A percentile compares a stretch with the other conserved stretches of the same genome.
Evolutionary conservation across 2,888 invertebrate species (phyloP).

Genomic region (Leptothorax acervorum): DNA sequence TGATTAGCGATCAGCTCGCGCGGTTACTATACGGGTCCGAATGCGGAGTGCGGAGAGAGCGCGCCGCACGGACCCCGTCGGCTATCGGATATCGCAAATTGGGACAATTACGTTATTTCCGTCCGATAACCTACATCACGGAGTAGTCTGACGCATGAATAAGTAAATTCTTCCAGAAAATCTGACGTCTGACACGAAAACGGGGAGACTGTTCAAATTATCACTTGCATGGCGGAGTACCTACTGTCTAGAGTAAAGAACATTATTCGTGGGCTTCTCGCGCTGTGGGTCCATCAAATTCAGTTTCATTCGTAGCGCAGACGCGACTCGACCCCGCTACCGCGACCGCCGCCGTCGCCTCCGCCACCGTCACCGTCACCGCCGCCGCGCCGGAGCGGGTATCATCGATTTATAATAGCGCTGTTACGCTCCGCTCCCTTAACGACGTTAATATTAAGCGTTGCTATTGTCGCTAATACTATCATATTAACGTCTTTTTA

Average conservation of each 20-base stretch:
- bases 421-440: constrained; percentile 45
- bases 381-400: not conserved
- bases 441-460: constrained; percentile 49
- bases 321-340: constrained; percentile 59
- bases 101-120: constrained; percentile 82
- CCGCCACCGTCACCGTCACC: not conserved
- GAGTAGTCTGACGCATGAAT: constrained; percentile 81
- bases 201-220: constrained; percentile 83
- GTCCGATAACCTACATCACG: constrained; percentile 83
- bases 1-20: constrained; percentile 51
- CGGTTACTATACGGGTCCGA: constrained; percentile 50
- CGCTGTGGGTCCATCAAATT: constrained; percentile 65
- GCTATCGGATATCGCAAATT: constrained; percentile 76
- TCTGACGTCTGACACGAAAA: constrained; percentile 83
- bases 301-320: constrained; percentile 71
- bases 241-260: constrained; percentile 78
- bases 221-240: constrained; percentile 83
- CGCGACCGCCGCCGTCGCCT: constrained; percentile 15
- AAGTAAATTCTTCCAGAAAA: constrained; percentile 82
- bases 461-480: constrained; percentile 48
- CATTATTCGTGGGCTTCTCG: constrained; percentile 56
- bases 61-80: constrained; percentile 49
- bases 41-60: constrained; percentile 35
- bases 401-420: constrained; percentile 69
- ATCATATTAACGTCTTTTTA: constrained; percentile 46